Conservation (phyloP, 2,797 vertebrate species). For the Cossypha dichroa region DNA sequence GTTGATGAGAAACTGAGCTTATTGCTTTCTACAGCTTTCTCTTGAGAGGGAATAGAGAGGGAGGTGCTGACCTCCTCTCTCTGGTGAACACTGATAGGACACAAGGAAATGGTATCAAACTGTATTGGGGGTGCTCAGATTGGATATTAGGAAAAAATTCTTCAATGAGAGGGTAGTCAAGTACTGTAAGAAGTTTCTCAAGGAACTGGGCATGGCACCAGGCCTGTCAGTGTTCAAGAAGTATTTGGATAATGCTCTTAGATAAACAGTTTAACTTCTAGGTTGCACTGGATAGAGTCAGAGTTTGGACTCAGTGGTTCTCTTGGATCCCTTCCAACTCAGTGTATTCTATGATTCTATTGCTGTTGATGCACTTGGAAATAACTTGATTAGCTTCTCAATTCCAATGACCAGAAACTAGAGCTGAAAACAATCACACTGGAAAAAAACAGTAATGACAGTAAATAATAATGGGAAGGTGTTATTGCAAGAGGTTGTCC, state of each 20-base stretch:
- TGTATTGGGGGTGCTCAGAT: rapidly evolving
- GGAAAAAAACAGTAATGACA: neutral
- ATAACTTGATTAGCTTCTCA: neutral
- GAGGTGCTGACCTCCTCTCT: neutral
- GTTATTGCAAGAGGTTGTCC: neutral
- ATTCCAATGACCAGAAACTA: neutral
- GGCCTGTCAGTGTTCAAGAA: neutral
- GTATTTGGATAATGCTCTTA: neutral
- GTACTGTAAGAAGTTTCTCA: neutral
- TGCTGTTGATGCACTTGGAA: neutral
- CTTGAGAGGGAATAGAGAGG: neutral
- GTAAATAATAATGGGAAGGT: neutral
- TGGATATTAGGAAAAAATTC: neutral
- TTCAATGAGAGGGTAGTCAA: neutral
- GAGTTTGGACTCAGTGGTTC: neutral
- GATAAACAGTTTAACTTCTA: neutral
- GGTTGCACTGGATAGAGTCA: neutral
- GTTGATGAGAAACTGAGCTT: neutral
- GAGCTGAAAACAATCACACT: neutral
- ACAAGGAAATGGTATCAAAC: neutral
- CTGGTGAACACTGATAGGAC: neutral
- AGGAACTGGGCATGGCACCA: neutral
- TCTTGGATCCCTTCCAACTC: neutral
- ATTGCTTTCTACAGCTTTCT: neutral
- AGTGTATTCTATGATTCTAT: neutral